A percentile compares a stretch with the other conserved stretches of the same genome.
phyloP scores from a whole-genome alignment of 2,888 invertebrate species.

The Mythimna albipuncta region DNA sequence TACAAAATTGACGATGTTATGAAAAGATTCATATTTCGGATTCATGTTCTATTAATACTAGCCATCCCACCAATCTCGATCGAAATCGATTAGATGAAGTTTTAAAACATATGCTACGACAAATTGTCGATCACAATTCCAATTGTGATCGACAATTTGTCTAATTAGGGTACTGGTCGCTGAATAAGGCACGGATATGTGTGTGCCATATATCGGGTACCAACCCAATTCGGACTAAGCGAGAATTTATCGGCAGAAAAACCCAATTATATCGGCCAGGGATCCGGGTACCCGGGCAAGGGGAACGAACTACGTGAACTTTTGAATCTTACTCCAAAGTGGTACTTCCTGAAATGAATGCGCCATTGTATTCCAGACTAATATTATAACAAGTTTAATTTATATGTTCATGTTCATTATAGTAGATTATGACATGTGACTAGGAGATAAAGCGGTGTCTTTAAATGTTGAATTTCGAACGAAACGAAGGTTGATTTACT shows the following conservation, averaged over 20 bases:
- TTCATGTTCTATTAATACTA: neutral
- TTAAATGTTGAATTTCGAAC: too few species aligned
- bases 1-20: constrained; percentile 14
- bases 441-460: too few species aligned
- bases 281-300: neutral
- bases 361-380: neutral
- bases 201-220: constrained; percentile 25
- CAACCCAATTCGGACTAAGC: constrained; percentile 33
- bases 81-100: neutral
- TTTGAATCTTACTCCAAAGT: constrained; percentile 9
- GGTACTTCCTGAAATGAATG: neutral
- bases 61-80: neutral
- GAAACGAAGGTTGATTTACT: too few species aligned
- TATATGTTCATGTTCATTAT: neutral
- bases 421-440: neutral
- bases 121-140: too few species aligned
- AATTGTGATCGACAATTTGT: too few species aligned
- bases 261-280: constrained; percentile 32
- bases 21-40: constrained; percentile 12
- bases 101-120: too few species aligned
- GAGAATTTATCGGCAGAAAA: constrained; percentile 38
- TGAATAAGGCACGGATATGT: constrained; percentile 23
- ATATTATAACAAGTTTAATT: neutral
- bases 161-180: neutral
- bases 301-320: constrained; percentile 28